Conservation (phyloP, 2,113 vertebrate species). For the Eptatretus burgeri region DNA sequence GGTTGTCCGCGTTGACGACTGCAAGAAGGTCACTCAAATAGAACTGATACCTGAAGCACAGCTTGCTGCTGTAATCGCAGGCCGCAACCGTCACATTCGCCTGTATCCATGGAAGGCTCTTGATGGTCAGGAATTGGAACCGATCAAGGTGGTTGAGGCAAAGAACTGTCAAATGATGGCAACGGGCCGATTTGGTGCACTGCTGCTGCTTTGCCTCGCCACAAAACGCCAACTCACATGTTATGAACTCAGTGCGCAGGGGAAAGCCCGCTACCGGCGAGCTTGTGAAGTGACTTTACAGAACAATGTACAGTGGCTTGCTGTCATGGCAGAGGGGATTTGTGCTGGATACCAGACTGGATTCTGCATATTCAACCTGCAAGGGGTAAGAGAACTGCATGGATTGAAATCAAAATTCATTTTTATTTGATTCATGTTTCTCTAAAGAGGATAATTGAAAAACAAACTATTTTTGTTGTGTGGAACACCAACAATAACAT, state of each 20-base stretch:
- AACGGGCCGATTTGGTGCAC: constrained; percentile 39
- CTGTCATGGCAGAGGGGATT: constrained; percentile 53
- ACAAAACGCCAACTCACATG: constrained; percentile 80
- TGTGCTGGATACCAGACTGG: constrained; percentile 73
- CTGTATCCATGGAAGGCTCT: constrained; percentile 51
- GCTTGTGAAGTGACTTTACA: constrained; percentile 68
- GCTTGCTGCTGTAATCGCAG: constrained; percentile 74
- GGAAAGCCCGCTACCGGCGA: constrained; percentile 52
- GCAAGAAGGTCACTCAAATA: constrained; percentile 86
- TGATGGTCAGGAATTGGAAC: constrained; percentile 62
- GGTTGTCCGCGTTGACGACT: constrained; percentile 78
- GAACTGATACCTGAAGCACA: constrained; percentile 60
- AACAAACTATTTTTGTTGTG: no score
- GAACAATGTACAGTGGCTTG: constrained; percentile 70
- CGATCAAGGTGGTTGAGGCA: constrained; percentile 62
- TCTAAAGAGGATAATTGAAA: no score
- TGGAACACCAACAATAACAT: no score
- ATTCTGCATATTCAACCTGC: constrained; percentile 50
- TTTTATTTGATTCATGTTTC: no score
- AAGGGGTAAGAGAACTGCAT: constrained; percentile 28
- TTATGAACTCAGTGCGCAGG: constrained; percentile 66
- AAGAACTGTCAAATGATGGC: constrained; percentile 62
- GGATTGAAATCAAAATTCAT: no score
- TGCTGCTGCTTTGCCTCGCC: constrained; percentile 46
- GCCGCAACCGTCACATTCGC: constrained; percentile 80